phyloP scores from a whole-genome alignment of 1,140 invertebrate genomes.

The Temnothorax longispinosus region DNA sequence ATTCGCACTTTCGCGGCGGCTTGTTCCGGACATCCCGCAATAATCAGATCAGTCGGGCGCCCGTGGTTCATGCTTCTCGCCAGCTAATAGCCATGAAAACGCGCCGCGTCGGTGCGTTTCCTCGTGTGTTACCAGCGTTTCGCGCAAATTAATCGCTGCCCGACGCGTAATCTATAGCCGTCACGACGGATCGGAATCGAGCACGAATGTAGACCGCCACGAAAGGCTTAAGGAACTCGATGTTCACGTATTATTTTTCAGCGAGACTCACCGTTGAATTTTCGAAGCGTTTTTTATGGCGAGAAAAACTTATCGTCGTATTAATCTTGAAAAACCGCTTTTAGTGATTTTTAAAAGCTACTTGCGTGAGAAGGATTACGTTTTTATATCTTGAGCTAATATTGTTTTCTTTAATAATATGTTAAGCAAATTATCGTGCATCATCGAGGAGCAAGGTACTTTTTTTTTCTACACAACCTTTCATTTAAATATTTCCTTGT shows the following conservation, averaged over 20 bases:
- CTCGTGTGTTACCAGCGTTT: neutral
- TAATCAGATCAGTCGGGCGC: constrained; percentile 52
- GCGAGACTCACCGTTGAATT: neutral
- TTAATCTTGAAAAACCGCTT: neutral
- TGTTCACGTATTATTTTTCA: neutral
- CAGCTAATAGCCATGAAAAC: constrained; percentile 48
- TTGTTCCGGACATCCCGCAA: constrained; percentile 49
- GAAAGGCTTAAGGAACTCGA: neutral
- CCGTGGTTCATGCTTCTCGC: neutral
- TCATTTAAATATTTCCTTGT: neutral
- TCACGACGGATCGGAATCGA: constrained; percentile 9
- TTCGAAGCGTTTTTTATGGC: neutral
- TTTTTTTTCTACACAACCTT: neutral
- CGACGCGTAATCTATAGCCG: neutral
- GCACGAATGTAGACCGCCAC: neutral
- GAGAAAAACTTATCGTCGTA: neutral
- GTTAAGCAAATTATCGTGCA: constrained; percentile 10
- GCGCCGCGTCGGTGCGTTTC: neutral
- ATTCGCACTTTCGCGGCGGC: constrained; percentile 42
- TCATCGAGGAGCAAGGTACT: neutral
- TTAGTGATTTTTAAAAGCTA: neutral
- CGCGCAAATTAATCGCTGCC: constrained; percentile 28
- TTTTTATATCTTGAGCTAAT: constrained; percentile 3
- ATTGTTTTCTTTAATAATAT: neutral
- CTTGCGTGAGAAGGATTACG: neutral